A percentile compares a stretch with the other conserved stretches of the same genome.
Conservation (phyloP, 2,113 vertebrate genomes). For the Saccopteryx bilineata region DNA sequence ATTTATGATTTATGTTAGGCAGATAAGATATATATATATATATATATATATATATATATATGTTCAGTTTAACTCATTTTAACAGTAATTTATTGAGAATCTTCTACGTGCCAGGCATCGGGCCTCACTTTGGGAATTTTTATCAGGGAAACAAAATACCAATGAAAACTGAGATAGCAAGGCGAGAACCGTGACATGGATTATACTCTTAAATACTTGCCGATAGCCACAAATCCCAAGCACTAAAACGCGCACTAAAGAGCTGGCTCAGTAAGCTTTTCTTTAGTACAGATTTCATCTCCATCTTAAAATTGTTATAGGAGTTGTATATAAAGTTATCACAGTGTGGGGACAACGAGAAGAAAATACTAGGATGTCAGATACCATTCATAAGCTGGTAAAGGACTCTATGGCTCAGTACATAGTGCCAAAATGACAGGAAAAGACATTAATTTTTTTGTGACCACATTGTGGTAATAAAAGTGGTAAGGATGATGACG, state of each 20-base stretch:
- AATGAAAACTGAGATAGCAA: background rate
- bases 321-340: background rate
- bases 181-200: background rate
- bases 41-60: no score
- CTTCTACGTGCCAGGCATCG: background rate
- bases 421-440: background rate
- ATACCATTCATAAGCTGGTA: background rate
- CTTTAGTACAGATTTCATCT: background rate
- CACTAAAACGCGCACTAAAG: background rate
- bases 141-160: background rate
- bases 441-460: background rate
- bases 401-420: background rate
- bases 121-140: background rate
- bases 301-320: background rate
- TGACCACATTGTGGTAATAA: background rate
- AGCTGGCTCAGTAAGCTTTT: background rate
- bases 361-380: background rate
- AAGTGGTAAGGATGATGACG: background rate
- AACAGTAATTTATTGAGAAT: background rate
- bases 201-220: background rate
- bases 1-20: background rate
- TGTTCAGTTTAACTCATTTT: constrained; percentile 22
- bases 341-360: background rate
- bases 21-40: background rate
- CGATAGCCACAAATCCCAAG: background rate